phyloP scores from a whole-genome alignment of 2,888 invertebrate species.

The Carcina quercana region DNA sequence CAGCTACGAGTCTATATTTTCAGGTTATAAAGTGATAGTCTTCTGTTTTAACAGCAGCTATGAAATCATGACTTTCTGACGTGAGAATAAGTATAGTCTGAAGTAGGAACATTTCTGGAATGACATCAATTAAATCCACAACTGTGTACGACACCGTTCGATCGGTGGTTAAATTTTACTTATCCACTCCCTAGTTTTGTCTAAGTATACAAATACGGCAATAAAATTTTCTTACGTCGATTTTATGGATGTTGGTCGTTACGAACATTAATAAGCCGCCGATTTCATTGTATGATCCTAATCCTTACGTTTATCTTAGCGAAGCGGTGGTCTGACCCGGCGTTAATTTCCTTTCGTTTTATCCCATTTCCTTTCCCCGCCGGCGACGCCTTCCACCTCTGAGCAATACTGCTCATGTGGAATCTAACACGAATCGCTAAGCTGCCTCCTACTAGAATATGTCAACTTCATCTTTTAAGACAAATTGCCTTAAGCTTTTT shows the following conservation, averaged over 20 bases:
- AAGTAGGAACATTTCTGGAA: too few species aligned
- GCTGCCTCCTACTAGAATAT: slow-evolving; percentile 58
- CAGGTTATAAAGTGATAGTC: too few species aligned
- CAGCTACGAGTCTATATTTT: too few species aligned
- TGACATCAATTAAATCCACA: too few species aligned
- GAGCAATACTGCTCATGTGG: slow-evolving; percentile 55
- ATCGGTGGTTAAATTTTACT: too few species aligned
- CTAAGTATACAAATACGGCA: background rate
- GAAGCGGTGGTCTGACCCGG: slow-evolving; percentile 65
- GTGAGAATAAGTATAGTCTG: too few species aligned
- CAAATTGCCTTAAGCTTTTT: slow-evolving; percentile 12
- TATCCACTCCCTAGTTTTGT: background rate
- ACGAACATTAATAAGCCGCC: background rate
- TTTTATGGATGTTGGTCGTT: too few species aligned
- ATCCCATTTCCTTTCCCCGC: slow-evolving; percentile 58
- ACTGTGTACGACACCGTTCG: too few species aligned
- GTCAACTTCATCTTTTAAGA: slow-evolving; percentile 27
- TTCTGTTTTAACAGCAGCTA: too few species aligned
- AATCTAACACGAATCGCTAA: slow-evolving; percentile 64
- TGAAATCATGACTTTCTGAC: too few species aligned
- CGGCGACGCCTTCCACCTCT: slow-evolving; percentile 73
- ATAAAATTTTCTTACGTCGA: slow-evolving; percentile 1
- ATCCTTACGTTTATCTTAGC: slow-evolving; percentile 35
- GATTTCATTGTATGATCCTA: slow-evolving; percentile 2
- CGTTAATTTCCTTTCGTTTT: slow-evolving; percentile 36